Conservation (phyloP, 2,888 invertebrate species). For the Acrobasis suavella region DNA sequence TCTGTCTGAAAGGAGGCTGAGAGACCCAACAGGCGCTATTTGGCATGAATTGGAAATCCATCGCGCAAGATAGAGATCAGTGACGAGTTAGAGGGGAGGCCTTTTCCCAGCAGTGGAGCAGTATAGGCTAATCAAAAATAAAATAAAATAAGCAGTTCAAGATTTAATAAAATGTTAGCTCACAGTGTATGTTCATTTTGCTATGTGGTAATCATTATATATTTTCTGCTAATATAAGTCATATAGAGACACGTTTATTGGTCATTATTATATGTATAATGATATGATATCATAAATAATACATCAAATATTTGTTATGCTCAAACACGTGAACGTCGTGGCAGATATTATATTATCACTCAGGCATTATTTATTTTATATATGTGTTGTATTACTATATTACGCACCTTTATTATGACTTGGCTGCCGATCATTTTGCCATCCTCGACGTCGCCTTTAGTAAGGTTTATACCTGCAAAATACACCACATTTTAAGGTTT, state of each 20-base stretch:
- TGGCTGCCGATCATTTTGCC: constrained; percentile 65
- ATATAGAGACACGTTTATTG: neutral
- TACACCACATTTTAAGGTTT: neutral
- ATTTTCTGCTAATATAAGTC: neutral
- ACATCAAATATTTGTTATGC: neutral
- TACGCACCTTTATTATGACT: constrained; percentile 67
- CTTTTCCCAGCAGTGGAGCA: too few species aligned
- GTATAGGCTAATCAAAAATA: too few species aligned
- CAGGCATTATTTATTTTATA: neutral
- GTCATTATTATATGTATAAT: neutral
- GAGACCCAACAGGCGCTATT: too few species aligned
- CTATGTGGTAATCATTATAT: neutral
- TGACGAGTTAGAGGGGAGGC: too few species aligned
- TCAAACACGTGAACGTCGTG: neutral
- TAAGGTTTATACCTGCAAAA: constrained; percentile 75
- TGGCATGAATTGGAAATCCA: too few species aligned
- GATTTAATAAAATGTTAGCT: neutral
- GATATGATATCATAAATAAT: neutral
- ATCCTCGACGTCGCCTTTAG: constrained; percentile 74
- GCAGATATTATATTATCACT: neutral
- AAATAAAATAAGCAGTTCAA: too few species aligned
- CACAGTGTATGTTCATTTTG: neutral
- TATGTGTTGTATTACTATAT: neutral
- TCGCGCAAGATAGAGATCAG: too few species aligned
- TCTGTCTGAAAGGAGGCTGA: too few species aligned